These are phyloP conservation scores for Merodon equestris DNA, from an alignment of 2,888 invertebrate species.

Conservation along the genomic window DNA sequence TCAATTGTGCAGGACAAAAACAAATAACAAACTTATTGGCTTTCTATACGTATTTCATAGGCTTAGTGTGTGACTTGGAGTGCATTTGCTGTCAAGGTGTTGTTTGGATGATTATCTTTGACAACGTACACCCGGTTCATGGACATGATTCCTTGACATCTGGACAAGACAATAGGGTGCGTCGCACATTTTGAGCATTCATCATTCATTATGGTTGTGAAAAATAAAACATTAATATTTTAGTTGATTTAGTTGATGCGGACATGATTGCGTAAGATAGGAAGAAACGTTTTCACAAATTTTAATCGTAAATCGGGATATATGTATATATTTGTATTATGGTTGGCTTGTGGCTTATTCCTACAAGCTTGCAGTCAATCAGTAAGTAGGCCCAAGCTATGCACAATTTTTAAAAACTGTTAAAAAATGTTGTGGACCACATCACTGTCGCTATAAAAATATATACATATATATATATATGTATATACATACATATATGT, in stretches of 20 bases:
- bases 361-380: too few relatives aligned
- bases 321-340: too few relatives aligned
- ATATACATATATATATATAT: too few relatives aligned
- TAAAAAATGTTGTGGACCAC: too few relatives aligned
- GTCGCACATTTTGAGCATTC: slow-evolving; percentile 52
- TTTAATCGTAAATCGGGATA: neutral
- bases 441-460: too few relatives aligned
- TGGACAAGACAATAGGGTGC: slow-evolving; percentile 64
- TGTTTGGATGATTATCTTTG: slow-evolving; percentile 52
- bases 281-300: slow-evolving; percentile 7
- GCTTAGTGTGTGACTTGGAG: slow-evolving; percentile 60
- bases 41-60: slow-evolving; percentile 63
- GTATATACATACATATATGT: too few relatives aligned
- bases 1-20: slow-evolving; percentile 66
- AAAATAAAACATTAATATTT: slow-evolving; percentile 35
- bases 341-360: too few relatives aligned
- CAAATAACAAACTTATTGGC: slow-evolving; percentile 68
- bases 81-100: slow-evolving; percentile 59
- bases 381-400: too few relatives aligned
- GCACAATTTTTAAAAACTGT: too few relatives aligned
- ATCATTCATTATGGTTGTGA: slow-evolving; percentile 59
- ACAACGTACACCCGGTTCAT: slow-evolving; percentile 61
- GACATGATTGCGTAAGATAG: slow-evolving; percentile 27
- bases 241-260: too few relatives aligned
- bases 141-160: slow-evolving; percentile 65